These are phyloP conservation scores for Ailurus styani DNA, from an alignment of 2,113 vertebrate genomes.

Conservation along the genomic window DNA sequence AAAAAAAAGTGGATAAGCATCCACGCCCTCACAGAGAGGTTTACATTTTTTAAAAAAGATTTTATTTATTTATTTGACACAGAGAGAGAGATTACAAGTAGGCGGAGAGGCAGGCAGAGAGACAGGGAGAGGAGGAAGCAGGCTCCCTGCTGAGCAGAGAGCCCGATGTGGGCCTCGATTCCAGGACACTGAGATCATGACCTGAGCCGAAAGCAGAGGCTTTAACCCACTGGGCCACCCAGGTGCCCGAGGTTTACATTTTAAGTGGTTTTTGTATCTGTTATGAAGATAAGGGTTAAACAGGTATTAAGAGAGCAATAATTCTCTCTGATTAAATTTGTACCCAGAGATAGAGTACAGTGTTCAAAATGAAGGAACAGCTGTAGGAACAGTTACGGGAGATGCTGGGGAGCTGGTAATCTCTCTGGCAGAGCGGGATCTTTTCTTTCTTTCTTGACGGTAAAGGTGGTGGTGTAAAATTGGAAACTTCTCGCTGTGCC, in stretches of 20 bases:
- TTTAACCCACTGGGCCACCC: no score
- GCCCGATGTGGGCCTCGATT: no score
- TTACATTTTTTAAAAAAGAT: no score
- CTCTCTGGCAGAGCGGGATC: slow-evolving; percentile 46
- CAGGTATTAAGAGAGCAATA: slow-evolving; percentile 77
- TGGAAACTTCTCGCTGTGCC: slow-evolving; percentile 70
- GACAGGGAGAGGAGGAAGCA: no score
- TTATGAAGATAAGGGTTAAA: slow-evolving; percentile 80
- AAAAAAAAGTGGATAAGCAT: background rate
- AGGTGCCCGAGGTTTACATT: slow-evolving; percentile 78
- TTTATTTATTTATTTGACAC: no score
- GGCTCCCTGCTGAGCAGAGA: no score
- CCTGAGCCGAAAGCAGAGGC: no score
- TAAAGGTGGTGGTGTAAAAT: slow-evolving; percentile 71
- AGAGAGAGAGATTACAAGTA: no score
- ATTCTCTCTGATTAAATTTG: slow-evolving; percentile 82
- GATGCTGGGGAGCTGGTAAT: slow-evolving; percentile 62
- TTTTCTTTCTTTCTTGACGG: slow-evolving; percentile 47
- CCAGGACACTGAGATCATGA: no score
- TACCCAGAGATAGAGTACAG: slow-evolving; percentile 76
- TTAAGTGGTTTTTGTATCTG: slow-evolving; percentile 74
- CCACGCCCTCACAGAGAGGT: slow-evolving; percentile 77
- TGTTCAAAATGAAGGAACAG: slow-evolving; percentile 74
- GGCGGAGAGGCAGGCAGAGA: no score
- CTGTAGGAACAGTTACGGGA: slow-evolving; percentile 72